Percentiles rank a stretch among this genome's conserved stretches.
phyloP scores from a whole-genome alignment of 2,113 vertebrate species.

The Gnathonemus echidnorhynchus region DNA sequence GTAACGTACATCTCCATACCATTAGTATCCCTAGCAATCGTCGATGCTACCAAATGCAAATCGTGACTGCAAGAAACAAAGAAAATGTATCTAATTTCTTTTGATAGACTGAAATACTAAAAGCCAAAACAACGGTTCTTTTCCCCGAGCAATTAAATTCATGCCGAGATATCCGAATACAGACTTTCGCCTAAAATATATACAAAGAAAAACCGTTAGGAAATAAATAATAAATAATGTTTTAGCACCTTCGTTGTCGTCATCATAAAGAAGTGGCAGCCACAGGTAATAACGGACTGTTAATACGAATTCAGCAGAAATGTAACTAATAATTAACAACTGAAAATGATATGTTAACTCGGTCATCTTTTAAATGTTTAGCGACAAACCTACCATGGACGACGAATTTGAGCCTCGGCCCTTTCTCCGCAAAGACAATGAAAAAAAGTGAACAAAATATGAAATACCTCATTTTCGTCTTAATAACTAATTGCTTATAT shows the following conservation, averaged over 20 bases:
- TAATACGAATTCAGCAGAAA: not conserved
- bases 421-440: conserved; percentile 47
- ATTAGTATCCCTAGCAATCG: not conserved
- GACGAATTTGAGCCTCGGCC: conserved; percentile 65
- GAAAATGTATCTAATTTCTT: not conserved
- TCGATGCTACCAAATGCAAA: not conserved
- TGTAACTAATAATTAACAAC: not conserved
- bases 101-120: not conserved
- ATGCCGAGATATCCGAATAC: not conserved
- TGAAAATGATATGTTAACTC: not conserved
- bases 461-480: conserved; percentile 50
- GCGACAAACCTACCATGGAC: conserved; percentile 55
- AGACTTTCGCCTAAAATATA: not conserved
- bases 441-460: conserved; percentile 45
- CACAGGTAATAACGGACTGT: not conserved
- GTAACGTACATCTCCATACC: not conserved
- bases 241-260: not conserved
- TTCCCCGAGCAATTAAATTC: not conserved
- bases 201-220: not conserved
- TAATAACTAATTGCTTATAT: not conserved
- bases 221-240: not conserved
- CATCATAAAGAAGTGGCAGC: not conserved
- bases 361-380: not conserved
- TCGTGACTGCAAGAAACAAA: not conserved
- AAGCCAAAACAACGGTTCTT: not conserved